A percentile compares a stretch with the other conserved stretches of the same genome.
These are phyloP conservation scores for Psittacula echo DNA, from an alignment of 2,797 vertebrate genomes.

Conservation along the genomic window DNA sequence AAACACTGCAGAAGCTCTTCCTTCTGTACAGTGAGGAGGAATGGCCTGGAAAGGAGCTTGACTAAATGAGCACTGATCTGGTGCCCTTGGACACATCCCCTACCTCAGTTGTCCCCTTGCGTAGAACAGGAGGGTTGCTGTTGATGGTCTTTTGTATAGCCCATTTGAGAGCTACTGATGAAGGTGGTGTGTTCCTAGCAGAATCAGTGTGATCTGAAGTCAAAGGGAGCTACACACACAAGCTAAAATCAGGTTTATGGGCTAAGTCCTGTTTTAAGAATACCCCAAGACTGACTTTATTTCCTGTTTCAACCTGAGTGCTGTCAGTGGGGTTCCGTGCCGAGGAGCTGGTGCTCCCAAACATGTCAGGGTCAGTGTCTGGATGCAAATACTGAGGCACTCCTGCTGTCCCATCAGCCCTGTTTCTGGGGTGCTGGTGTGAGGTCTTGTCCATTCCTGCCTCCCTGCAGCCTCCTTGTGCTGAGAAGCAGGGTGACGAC, in stretches of 20 bases:
- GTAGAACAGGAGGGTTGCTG: background rate
- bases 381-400: background rate
- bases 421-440: background rate
- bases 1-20: background rate
- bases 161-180: background rate
- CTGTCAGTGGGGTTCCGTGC: background rate
- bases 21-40: background rate
- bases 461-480: background rate
- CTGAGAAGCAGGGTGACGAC: background rate
- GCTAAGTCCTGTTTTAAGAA: background rate
- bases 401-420: accelerated
- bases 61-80: background rate
- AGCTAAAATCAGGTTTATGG: background rate
- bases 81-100: background rate
- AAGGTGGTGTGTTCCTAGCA: background rate
- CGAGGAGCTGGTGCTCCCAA: background rate
- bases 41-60: background rate
- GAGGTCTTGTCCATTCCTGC: accelerated
- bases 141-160: background rate
- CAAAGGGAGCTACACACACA: background rate
- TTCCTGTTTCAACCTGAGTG: accelerated
- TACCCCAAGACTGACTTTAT: accelerated
- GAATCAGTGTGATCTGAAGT: background rate
- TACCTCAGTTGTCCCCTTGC: background rate
- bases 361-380: background rate